A percentile compares a stretch with the other conserved stretches of the same genome.
Evolutionary conservation across 2,113 vertebrate genomes (phyloP).

Genomic region (Hucho hucho): DNA sequence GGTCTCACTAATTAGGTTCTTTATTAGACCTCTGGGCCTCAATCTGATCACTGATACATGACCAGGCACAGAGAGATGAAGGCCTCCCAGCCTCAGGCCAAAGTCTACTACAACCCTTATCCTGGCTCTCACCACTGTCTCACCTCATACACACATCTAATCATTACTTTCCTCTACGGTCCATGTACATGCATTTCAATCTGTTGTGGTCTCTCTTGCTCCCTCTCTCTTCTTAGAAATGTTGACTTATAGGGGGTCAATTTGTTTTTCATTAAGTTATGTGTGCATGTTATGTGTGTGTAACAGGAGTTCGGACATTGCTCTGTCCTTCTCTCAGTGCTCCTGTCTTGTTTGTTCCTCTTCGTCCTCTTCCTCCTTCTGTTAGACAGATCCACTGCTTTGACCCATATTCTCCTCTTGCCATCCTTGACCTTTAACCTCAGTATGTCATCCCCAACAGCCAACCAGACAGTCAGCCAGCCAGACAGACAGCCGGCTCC

Average conservation of each 20-base stretch:
- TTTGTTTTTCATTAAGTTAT: not conserved
- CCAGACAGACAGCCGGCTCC: not conserved
- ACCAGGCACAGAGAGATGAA: not conserved
- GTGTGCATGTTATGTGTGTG: not conserved
- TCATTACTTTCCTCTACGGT: not conserved
- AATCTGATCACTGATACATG: conserved; percentile 44
- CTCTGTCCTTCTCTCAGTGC: not conserved
- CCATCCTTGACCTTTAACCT: not conserved
- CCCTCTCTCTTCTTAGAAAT: not conserved
- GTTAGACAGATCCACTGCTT: not conserved
- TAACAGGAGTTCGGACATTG: not conserved
- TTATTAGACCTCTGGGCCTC: conserved; percentile 54
- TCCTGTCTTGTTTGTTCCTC: not conserved
- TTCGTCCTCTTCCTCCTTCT: not conserved
- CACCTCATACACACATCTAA: not conserved
- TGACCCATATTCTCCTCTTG: not conserved
- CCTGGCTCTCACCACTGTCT: not conserved
- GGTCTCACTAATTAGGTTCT: conserved; percentile 44
- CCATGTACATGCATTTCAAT: not conserved
- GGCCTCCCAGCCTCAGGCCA: not conserved
- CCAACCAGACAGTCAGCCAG: not conserved
- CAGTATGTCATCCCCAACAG: not conserved
- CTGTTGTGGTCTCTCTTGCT: not conserved
- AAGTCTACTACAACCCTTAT: not conserved
- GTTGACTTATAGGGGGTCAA: not conserved